Percentiles rank a stretch among this genome's conserved stretches.
These are phyloP conservation scores for Synanthedon andrenaeformis DNA, from an alignment of 2,888 invertebrate species.

Conservation along the genomic window DNA sequence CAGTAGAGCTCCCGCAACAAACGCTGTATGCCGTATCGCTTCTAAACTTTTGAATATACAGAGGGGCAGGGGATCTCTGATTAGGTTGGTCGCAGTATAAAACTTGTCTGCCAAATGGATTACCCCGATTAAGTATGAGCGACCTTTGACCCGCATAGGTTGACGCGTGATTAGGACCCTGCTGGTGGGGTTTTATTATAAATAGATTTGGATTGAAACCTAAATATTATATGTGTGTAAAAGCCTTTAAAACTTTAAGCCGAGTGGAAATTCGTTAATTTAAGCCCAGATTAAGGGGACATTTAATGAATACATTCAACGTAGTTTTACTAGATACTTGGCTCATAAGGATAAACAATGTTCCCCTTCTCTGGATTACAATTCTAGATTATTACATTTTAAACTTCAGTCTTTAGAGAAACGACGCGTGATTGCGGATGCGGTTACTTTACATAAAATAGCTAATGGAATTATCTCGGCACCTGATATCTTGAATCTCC, in stretches of 20 bases:
- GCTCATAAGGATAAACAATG: no score
- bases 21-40: slow-evolving; percentile 16
- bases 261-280: no score
- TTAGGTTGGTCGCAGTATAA: slow-evolving; percentile 34
- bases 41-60: slow-evolving; percentile 7
- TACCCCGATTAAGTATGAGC: slow-evolving; percentile 58
- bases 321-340: no score
- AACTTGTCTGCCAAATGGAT: slow-evolving; percentile 61
- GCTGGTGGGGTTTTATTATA: slow-evolving; percentile 22
- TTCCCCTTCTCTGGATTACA: no score
- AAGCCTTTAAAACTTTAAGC: neutral
- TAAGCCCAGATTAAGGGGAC: no score
- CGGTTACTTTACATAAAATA: no score
- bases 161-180: slow-evolving; percentile 48
- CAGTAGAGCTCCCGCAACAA: slow-evolving; percentile 31
- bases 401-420: no score
- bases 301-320: no score
- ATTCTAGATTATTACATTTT: no score
- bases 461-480: no score
- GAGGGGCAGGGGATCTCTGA: slow-evolving; percentile 24
- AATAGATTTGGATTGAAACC: slow-evolving; percentile 6
- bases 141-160: slow-evolving; percentile 50
- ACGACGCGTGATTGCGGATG: no score
- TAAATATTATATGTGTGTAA: neutral
- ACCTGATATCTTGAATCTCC: no score